Evolutionary conservation across 1,140 invertebrate species (phyloP).

Genomic region (Epicauta chinensis): DNA sequence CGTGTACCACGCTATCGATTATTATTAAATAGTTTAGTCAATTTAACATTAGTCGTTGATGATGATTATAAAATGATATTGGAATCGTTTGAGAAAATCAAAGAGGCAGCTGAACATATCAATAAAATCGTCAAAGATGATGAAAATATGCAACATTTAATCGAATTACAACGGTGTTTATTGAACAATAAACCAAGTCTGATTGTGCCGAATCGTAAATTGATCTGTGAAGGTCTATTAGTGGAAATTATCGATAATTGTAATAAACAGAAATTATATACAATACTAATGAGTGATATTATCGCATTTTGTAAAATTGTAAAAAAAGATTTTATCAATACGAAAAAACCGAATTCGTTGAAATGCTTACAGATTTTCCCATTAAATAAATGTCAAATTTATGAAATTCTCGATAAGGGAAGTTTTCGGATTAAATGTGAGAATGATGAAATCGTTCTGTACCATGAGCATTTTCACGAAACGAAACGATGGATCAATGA

Average conservation of each 20-base stretch:
- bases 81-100: constrained; percentile 62
- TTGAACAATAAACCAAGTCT: constrained; percentile 54
- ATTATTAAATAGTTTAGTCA: constrained; percentile 60
- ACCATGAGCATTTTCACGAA: constrained; percentile 47
- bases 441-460: constrained; percentile 52
- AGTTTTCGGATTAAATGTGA: constrained; percentile 51
- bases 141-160: constrained; percentile 61
- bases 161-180: constrained; percentile 61
- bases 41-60: constrained; percentile 54
- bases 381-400: constrained; percentile 54
- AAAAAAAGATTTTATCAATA: constrained; percentile 32
- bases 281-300: constrained; percentile 52
- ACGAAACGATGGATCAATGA: constrained; percentile 51
- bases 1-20: constrained; percentile 69
- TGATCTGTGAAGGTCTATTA: constrained; percentile 64
- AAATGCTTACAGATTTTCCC: constrained; percentile 54
- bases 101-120: constrained; percentile 62
- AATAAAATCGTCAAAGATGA: constrained; percentile 65
- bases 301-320: constrained; percentile 55
- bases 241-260: constrained; percentile 49
- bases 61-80: constrained; percentile 50
- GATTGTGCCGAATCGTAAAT: constrained; percentile 58
- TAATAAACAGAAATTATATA: constrained; percentile 42
- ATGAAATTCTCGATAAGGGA: constrained; percentile 41
- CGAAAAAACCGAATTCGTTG: constrained; percentile 42